A percentile compares a stretch with the other conserved stretches of the same genome.
Conservation (phyloP, 2,888 invertebrate species). For the Agelastica alni region DNA sequence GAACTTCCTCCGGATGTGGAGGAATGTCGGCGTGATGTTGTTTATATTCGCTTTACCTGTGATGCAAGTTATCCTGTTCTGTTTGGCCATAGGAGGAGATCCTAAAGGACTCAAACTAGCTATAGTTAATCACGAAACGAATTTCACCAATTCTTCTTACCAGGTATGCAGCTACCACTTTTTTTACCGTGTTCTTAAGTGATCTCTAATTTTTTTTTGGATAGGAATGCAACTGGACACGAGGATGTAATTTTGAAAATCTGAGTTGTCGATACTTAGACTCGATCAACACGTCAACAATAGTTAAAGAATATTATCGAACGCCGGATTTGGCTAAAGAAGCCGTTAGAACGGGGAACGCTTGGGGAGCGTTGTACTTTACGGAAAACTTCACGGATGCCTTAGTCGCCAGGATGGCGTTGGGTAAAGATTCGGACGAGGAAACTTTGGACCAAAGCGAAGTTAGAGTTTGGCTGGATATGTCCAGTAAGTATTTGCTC, state of each 20-base stretch:
- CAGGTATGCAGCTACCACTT: slow-evolving; percentile 25
- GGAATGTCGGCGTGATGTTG: slow-evolving; percentile 90
- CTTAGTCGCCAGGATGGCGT: slow-evolving; percentile 77
- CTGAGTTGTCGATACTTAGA: slow-evolving; percentile 73
- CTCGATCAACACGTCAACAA: slow-evolving; percentile 58
- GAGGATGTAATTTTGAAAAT: slow-evolving; percentile 71
- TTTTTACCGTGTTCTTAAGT: background rate
- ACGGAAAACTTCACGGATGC: slow-evolving; percentile 89
- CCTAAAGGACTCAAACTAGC: slow-evolving; percentile 82
- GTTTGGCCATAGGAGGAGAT: slow-evolving; percentile 87
- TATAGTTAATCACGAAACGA: slow-evolving; percentile 71
- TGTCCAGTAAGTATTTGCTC: slow-evolving; percentile 71
- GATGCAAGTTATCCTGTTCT: slow-evolving; percentile 92
- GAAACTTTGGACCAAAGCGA: slow-evolving; percentile 87
- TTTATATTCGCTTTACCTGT: slow-evolving; percentile 92
- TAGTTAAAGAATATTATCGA: slow-evolving; percentile 71
- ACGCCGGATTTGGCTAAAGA: slow-evolving; percentile 68
- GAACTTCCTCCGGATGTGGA: slow-evolving; percentile 90
- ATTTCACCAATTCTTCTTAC: slow-evolving; percentile 53
- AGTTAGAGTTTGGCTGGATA: slow-evolving; percentile 87
- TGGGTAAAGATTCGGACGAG: slow-evolving; percentile 82
- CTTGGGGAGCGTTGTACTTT: slow-evolving; percentile 89
- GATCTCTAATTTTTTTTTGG: background rate
- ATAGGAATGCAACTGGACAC: slow-evolving; percentile 48
- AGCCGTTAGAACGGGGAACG: slow-evolving; percentile 76